Conservation (phyloP, 1,140 invertebrate genomes). For the Drosophila parvula region DNA sequence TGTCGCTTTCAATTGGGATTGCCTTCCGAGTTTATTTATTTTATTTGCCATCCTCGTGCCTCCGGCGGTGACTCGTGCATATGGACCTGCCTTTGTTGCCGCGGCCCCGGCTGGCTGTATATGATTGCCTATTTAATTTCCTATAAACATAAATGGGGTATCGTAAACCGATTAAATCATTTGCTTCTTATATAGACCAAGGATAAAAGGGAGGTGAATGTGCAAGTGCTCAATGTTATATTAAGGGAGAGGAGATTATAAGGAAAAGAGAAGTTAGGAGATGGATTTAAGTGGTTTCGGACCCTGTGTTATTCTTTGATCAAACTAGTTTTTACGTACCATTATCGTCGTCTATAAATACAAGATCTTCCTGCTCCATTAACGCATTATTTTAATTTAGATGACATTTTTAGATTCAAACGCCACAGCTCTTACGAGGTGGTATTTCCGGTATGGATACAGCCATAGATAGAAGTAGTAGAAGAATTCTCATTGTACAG, state of each 20-base stretch:
- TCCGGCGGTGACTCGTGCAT: background rate
- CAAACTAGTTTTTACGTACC: no score
- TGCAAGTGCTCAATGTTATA: background rate
- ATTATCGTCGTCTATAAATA: no score
- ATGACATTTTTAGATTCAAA: no score
- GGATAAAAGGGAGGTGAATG: background rate
- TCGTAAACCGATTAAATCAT: constrained; percentile 37
- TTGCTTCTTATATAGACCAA: background rate
- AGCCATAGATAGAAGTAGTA: no score
- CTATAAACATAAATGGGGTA: constrained; percentile 24
- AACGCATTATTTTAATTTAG: no score
- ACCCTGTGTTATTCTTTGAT: no score
- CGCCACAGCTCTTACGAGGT: no score
- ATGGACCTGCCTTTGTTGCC: constrained; percentile 13
- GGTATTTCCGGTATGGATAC: no score
- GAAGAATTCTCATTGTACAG: no score
- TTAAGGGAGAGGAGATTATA: background rate
- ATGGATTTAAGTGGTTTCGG: no score
- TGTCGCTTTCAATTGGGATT: constrained; percentile 70
- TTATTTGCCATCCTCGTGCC: constrained; percentile 42
- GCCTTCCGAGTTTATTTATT: constrained; percentile 66
- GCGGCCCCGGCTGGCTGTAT: constrained; percentile 23
- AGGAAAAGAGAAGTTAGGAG: no score
- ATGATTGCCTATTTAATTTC: constrained; percentile 45
- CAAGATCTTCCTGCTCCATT: no score